These are phyloP conservation scores for Gopherus flavomarginatus DNA, from an alignment of 2,113 vertebrate species.

Conservation along the genomic window DNA sequence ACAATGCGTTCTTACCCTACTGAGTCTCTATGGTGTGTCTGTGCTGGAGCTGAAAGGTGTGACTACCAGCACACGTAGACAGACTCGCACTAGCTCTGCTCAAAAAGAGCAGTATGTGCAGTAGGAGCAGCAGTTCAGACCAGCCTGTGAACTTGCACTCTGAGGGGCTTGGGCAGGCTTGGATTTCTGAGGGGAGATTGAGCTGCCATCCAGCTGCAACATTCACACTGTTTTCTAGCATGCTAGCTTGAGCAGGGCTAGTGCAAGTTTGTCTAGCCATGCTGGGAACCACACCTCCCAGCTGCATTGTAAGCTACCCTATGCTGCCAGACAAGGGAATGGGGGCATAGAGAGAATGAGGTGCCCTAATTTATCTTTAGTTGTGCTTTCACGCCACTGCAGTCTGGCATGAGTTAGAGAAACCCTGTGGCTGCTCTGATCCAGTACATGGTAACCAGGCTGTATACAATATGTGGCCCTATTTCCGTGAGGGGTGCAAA, in stretches of 20 bases:
- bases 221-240: not conserved
- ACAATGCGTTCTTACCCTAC: slow-evolving; percentile 15
- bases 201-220: not conserved
- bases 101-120: not conserved
- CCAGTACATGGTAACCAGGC: not conserved
- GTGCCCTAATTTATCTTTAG: slow-evolving; percentile 25
- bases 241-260: not conserved
- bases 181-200: not conserved
- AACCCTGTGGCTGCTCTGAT: not conserved
- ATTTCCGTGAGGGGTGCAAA: not conserved
- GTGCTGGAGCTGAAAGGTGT: not conserved
- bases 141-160: not conserved
- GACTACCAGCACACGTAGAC: not conserved
- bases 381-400: slow-evolving; percentile 10
- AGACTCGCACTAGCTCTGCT: not conserved
- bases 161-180: not conserved
- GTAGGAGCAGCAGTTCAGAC: not conserved
- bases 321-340: slow-evolving; percentile 29
- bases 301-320: not conserved
- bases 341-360: not conserved
- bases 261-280: not conserved
- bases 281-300: not conserved
- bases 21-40: not conserved
- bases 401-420: slow-evolving; percentile 28
- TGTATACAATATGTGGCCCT: not conserved